Conservation (phyloP, 2,113 vertebrate species). For the Microtus montanus region DNA sequence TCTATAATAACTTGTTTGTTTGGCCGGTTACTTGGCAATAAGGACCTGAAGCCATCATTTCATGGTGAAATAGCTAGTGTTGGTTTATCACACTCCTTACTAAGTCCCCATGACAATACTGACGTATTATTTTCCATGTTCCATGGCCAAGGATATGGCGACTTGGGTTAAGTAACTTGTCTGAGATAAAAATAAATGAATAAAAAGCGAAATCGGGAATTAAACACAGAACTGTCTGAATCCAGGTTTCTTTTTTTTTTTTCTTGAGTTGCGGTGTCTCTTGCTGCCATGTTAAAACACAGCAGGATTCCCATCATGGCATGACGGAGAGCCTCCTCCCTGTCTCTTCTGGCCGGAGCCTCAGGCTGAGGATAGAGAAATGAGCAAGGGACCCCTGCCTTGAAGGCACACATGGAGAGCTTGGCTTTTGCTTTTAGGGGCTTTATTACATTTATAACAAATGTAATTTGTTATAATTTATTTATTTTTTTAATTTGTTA, state of each 20-base stretch:
- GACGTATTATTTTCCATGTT: neutral
- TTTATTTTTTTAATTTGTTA: too few relatives aligned
- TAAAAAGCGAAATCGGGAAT: neutral
- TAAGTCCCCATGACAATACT: neutral
- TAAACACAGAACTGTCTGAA: neutral
- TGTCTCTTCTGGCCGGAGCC: neutral
- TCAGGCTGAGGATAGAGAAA: neutral
- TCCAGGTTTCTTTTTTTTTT: neutral
- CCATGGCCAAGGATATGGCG: neutral
- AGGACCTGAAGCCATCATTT: neutral
- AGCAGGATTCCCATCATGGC: neutral
- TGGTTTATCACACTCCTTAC: neutral
- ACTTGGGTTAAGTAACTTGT: neutral
- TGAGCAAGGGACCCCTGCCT: neutral
- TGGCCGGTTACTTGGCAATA: neutral
- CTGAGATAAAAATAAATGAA: neutral
- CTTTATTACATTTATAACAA: too few relatives aligned
- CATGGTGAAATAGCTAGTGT: neutral
- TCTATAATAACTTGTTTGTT: neutral
- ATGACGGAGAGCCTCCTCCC: neutral
- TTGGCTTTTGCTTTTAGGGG: neutral
- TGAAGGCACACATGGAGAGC: neutral
- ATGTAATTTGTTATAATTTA: too few relatives aligned
- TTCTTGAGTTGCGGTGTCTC: neutral
- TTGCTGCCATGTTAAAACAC: neutral